A percentile compares a stretch with the other conserved stretches of the same genome.
Conservation (phyloP, 2,888 invertebrate genomes). For the Parascotia fuliginaria region DNA sequence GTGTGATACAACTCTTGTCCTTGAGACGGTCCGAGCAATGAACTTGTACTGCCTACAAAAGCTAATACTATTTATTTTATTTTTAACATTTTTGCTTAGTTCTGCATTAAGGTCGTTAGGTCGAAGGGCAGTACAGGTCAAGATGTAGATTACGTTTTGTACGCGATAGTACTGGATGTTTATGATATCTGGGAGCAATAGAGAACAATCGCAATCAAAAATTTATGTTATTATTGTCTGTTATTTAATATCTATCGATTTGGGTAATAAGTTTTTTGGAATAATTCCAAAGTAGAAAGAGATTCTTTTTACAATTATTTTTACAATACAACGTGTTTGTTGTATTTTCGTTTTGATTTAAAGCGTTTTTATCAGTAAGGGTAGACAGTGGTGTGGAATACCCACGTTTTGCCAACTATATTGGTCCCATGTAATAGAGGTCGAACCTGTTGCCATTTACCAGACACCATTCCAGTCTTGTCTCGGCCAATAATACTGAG, state of each 20-base stretch:
- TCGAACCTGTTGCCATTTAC: too few species aligned
- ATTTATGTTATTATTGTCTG: background rate
- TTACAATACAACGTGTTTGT: too few species aligned
- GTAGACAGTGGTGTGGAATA: too few species aligned
- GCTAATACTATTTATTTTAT: conserved; percentile 12
- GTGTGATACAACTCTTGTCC: conserved; percentile 37
- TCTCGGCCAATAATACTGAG: too few species aligned
- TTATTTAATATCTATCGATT: background rate
- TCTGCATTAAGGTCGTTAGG: conserved; percentile 7
- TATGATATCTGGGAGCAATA: background rate
- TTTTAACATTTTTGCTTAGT: conserved; percentile 17
- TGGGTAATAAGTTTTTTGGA: too few species aligned
- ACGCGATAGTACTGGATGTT: background rate
- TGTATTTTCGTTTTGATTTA: too few species aligned
- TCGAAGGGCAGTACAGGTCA: conserved; percentile 10
- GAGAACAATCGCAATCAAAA: background rate
- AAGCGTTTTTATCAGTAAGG: too few species aligned
- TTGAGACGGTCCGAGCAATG: conserved; percentile 54
- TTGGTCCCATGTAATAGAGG: too few species aligned
- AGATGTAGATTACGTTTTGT: background rate
- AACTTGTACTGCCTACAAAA: conserved; percentile 38
- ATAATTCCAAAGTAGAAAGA: too few species aligned
- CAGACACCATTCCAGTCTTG: too few species aligned
- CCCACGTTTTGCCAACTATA: too few species aligned
- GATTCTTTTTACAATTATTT: too few species aligned